These are phyloP conservation scores for Gymnosoma rotundatum DNA, from an alignment of 2,888 invertebrate species.

Conservation along the genomic window DNA sequence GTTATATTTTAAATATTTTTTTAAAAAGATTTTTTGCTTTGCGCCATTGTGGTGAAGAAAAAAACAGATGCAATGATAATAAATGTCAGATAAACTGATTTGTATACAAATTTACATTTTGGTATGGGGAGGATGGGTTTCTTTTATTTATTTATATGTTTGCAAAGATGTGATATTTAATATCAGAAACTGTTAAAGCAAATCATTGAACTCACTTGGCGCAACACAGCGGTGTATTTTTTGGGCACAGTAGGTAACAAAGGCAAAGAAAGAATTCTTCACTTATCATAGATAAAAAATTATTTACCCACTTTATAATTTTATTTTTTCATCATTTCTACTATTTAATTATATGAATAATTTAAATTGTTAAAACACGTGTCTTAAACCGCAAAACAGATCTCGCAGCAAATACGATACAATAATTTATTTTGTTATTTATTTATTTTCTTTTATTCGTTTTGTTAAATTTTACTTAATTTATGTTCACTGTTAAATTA, in stretches of 20 bases:
- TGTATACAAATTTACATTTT: too few relatives aligned
- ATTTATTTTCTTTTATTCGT: not conserved
- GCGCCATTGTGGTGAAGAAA: too few relatives aligned
- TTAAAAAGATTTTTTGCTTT: too few relatives aligned
- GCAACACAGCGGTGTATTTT: not conserved
- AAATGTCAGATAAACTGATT: too few relatives aligned
- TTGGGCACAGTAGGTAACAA: not conserved
- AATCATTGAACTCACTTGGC: not conserved
- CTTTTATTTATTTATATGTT: not conserved
- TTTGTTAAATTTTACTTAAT: not conserved
- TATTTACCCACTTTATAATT: too few relatives aligned
- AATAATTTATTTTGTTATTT: not conserved
- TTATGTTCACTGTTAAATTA: slow-evolving; percentile 33
- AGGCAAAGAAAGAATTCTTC: not conserved
- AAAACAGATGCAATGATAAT: too few relatives aligned
- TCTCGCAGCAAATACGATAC: not conserved
- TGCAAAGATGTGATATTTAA: not conserved
- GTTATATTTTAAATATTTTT: too few relatives aligned
- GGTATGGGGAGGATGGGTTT: not conserved
- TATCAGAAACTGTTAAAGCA: not conserved
- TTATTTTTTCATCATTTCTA: too few relatives aligned
- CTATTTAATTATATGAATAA: too few relatives aligned
- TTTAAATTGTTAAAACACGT: not conserved
- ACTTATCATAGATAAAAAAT: not conserved
- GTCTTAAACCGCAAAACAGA: not conserved